Evolutionary conservation across 92 coral and sea anemone species (phyloP), one percentile per base, ranked within the genome.

Genomic region (Phymanthus crucifer): DNA sequence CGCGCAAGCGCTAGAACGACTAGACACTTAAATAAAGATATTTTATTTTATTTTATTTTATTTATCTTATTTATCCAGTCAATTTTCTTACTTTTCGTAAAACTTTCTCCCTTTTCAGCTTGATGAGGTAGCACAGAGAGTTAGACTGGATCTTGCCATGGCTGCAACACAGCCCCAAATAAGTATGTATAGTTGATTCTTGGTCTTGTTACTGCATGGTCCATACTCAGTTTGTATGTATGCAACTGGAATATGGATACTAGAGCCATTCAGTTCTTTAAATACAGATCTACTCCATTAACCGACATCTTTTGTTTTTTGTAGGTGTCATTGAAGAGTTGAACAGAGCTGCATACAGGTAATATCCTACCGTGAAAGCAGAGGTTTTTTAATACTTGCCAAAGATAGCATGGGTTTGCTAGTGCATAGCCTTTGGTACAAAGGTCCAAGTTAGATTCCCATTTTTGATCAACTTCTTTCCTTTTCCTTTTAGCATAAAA

Each of bases 251-350:
- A n/a, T n/a, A 4, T 38, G 43, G 10, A 43, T 4, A 4, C 48
- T 43, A 8, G 14, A 43, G 43, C 10, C 5, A 4, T 38, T 4
- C 1, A 4, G 43, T 73, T 27, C 45, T 27, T 45, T 3, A 2
- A 52, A 40, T 38, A 67, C n/a, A n/a, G n/a, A 40, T 40, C 36
- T 64, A 18, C 8, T 58, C 8, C 1, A 6, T 21, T 7, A 21
- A 6, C 12, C 43, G 6, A 37, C 21, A 34, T 31, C 19, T 38
- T 72, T 35, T 64, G n/a, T 26, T 57, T 40, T 52, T 56, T 80
- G 52, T n/a, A 95, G 98, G 90, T 80, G 93, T 96, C 61, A 87
- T 96, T 54, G 99, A 96, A 73, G 96, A 91, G 45, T 89, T 96
- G 34, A 97, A 96, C 83, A 85, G 85, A 71, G 92, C 89, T 58